These are phyloP conservation scores for Chaetorhynchus papuensis DNA, from an alignment of 2,113 vertebrate genomes.

Conservation along the genomic window DNA sequence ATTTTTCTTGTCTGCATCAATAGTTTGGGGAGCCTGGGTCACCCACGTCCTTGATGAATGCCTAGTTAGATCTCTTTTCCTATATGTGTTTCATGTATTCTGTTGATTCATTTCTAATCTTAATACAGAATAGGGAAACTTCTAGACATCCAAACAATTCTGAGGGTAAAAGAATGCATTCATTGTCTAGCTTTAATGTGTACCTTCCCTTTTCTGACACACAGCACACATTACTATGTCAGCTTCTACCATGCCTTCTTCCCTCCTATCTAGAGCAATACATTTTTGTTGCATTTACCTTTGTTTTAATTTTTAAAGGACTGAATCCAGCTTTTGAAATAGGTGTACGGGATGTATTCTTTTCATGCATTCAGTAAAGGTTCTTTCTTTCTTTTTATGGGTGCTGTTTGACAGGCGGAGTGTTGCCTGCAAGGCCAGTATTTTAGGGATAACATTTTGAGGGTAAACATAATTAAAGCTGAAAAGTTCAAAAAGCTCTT, in stretches of 20 bases:
- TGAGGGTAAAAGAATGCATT: background rate
- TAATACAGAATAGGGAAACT: background rate
- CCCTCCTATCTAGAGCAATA: background rate
- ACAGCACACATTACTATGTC: background rate
- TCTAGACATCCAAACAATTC: background rate
- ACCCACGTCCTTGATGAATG: fast-evolving
- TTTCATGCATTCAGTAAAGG: background rate
- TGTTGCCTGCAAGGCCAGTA: background rate
- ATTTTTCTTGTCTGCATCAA: background rate
- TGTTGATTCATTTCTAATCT: background rate
- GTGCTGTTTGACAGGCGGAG: background rate
- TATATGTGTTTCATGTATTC: background rate
- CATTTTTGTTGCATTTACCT: background rate
- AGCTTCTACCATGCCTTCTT: background rate
- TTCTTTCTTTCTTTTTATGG: background rate
- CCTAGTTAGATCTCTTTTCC: background rate
- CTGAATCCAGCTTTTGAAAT: background rate
- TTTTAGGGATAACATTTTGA: background rate
- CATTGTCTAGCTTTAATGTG: background rate
- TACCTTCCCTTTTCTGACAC: background rate
- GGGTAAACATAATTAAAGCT: background rate
- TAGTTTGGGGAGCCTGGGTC: background rate
- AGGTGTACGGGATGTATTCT: background rate
- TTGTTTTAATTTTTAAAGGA: background rate
- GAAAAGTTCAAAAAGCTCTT: background rate